Conservation (phyloP, 2,797 vertebrate species). For the Enteromius radiatus region DNA sequence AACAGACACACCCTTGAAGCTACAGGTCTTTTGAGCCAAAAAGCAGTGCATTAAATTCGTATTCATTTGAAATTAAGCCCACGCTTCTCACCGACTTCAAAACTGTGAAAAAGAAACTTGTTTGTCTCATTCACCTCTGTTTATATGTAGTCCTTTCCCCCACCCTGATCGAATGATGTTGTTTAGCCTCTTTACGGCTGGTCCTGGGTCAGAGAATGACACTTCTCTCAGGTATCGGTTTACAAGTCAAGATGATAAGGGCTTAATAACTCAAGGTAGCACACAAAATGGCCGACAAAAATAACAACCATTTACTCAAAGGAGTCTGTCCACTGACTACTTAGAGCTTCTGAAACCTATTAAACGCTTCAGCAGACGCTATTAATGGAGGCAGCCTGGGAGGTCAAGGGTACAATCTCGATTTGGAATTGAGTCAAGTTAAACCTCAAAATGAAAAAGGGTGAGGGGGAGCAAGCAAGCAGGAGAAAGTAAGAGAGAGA, state of each 20-base stretch:
- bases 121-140: conserved; percentile 7
- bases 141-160: background rate
- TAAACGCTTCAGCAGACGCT: conserved; percentile 64
- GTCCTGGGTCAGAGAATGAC: conserved; percentile 54
- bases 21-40: conserved; percentile 24
- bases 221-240: conserved; percentile 55
- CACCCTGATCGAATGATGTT: conserved; percentile 13
- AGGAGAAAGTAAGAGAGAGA: conserved; percentile 19
- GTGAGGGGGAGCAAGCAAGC: conserved; percentile 41
- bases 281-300: conserved; percentile 61
- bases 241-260: conserved; percentile 58
- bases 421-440: conserved; percentile 67
- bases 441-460: conserved; percentile 61
- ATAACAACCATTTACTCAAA: conserved; percentile 65
- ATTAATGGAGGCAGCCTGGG: conserved; percentile 62
- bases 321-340: conserved; percentile 60
- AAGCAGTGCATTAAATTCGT: background rate
- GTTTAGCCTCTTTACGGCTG: conserved; percentile 44
- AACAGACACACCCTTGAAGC: conserved; percentile 31
- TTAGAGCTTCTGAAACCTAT: conserved; percentile 64
- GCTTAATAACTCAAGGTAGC: conserved; percentile 60
- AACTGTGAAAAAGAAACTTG: conserved; percentile 21
- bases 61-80: background rate
- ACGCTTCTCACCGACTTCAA: background rate
- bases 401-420: conserved; percentile 65